Conservation (phyloP, 64 coral and sea anemone genomes). For the Platygyra sinensis region DNA sequence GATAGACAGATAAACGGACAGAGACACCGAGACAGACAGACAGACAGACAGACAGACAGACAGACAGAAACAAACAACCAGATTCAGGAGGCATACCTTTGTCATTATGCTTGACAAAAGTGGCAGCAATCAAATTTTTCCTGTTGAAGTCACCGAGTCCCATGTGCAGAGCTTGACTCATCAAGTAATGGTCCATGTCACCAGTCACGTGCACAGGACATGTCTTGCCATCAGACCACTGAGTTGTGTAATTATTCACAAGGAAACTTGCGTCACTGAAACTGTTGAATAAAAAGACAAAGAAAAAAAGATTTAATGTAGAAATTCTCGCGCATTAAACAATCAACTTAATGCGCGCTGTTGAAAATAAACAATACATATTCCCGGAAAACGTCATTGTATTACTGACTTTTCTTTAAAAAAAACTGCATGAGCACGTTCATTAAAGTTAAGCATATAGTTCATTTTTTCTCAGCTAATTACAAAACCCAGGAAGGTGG, state of each 20-base stretch:
- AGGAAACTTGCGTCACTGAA: background rate
- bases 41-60: no score
- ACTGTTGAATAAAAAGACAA: background rate
- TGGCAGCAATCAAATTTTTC: constrained; percentile 61
- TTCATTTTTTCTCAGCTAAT: no score
- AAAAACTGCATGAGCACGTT: background rate
- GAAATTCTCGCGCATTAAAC: background rate
- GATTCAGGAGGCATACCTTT: background rate
- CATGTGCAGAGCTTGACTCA: constrained; percentile 2
- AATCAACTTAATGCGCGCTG: background rate
- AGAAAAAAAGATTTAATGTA: background rate
- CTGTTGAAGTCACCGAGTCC: constrained; percentile 63
- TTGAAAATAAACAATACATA: no score
- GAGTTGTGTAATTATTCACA: background rate
- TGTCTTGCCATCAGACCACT: background rate
- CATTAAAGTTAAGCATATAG: background rate
- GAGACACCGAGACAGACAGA: no score
- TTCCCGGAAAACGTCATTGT: no score
- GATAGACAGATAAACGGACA: no score
- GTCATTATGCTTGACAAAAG: constrained; percentile 13
- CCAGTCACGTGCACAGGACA: background rate
- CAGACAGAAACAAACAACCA: no score
- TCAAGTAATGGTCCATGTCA: constrained; percentile 52
- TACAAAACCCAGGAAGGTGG: no score
- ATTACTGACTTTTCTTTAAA: no score